Conservation (phyloP, 2,888 invertebrate species). For the Odontocolon sp. region DNA sequence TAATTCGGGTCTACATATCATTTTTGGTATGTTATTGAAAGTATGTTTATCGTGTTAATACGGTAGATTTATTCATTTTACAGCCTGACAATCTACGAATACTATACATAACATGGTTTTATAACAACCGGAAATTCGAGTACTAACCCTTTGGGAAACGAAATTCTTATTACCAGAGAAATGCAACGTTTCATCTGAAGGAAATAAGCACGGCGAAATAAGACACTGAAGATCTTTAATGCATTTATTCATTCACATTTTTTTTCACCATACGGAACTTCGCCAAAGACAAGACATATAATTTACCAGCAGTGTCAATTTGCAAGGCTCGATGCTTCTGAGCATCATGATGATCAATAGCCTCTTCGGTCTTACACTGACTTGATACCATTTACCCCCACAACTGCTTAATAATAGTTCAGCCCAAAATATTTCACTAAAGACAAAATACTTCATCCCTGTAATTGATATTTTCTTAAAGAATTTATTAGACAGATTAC, state of each 20-base stretch:
- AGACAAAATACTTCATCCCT: too few relatives aligned
- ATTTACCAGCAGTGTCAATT: constrained; percentile 47
- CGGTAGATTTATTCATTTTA: not conserved
- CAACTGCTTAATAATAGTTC: constrained; percentile 33
- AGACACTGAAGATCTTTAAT: constrained; percentile 66
- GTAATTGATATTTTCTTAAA: too few relatives aligned
- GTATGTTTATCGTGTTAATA: not conserved
- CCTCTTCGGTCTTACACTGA: constrained; percentile 27
- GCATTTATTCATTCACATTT: not conserved
- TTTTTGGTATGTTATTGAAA: not conserved
- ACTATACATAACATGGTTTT: not conserved
- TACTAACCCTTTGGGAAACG: not conserved
- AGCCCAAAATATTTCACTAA: too few relatives aligned
- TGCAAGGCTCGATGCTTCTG: constrained; percentile 50
- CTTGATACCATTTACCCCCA: constrained; percentile 42
- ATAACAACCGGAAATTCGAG: not conserved
- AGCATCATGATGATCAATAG: constrained; percentile 54
- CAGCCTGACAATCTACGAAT: not conserved
- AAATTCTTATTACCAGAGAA: not conserved
- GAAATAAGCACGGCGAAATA: constrained; percentile 68
- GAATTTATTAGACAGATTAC: too few relatives aligned
- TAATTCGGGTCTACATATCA: not conserved
- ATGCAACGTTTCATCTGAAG: constrained; percentile 50
- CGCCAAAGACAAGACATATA: constrained; percentile 48
- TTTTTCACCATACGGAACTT: constrained; percentile 52